phyloP scores from a whole-genome alignment of 1,140 invertebrate genomes.

The Ceratoteleas bidentatus region DNA sequence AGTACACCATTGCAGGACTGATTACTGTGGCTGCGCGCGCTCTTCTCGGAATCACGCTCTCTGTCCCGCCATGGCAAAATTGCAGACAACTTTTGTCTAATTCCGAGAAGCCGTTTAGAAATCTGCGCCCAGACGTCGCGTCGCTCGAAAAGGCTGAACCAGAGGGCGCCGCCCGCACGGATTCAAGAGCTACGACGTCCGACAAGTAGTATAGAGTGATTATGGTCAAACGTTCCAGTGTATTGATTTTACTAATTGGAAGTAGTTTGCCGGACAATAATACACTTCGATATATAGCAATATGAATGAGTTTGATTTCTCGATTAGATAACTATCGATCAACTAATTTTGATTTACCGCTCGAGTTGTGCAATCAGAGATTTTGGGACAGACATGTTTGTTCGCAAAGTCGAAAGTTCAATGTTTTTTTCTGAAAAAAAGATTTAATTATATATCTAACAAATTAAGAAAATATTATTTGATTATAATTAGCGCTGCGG shows the following conservation, averaged over 20 bases:
- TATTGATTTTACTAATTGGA: background rate
- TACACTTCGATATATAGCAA: too few species aligned
- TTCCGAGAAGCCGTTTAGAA: background rate
- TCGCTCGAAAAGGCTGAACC: too few species aligned
- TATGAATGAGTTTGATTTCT: background rate
- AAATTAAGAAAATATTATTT: too few species aligned
- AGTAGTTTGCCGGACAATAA: background rate
- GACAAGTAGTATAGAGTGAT: background rate
- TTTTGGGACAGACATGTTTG: too few species aligned
- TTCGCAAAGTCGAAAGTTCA: too few species aligned
- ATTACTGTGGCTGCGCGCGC: slow-evolving; percentile 38
- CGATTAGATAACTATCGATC: background rate
- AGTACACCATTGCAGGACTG: slow-evolving; percentile 37
- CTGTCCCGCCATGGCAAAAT: background rate
- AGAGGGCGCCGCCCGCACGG: too few species aligned
- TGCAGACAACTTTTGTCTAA: background rate
- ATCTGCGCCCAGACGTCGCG: background rate
- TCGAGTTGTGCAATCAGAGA: too few species aligned
- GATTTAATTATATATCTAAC: too few species aligned
- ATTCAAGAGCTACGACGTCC: background rate
- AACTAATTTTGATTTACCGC: too few species aligned
- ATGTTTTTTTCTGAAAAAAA: too few species aligned
- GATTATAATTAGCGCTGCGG: too few species aligned
- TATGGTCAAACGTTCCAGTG: background rate
- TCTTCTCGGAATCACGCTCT: slow-evolving; percentile 27